Percentiles rank a stretch among this genome's conserved stretches.
These are phyloP conservation scores for Sabatieria punctata DNA, from an alignment of 2,888 invertebrate genomes.

Conservation along the genomic window DNA sequence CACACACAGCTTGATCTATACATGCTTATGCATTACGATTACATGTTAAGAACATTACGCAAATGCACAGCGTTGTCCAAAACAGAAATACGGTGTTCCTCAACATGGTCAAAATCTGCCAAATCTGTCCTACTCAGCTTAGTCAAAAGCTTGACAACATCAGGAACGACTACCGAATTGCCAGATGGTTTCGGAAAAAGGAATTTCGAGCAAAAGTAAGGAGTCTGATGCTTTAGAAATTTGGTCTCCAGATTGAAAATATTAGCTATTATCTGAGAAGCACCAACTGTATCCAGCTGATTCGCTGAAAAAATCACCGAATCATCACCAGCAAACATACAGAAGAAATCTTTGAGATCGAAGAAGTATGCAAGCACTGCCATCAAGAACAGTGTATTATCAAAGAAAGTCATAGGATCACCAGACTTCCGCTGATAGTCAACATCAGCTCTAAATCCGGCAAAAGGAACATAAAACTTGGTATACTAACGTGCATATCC, in stretches of 20 bases:
- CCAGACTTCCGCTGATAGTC: neutral
- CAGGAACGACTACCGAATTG: neutral
- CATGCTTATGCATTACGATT: too few relatives aligned
- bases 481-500: conserved; percentile 1
- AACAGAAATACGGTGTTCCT: neutral
- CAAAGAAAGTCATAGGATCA: conserved; percentile 2
- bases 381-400: neutral
- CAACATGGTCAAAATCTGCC: neutral
- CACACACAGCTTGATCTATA: too few relatives aligned
- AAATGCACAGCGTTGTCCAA: neutral
- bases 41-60: too few relatives aligned
- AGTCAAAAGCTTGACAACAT: neutral
- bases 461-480: neutral
- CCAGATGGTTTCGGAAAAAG: neutral
- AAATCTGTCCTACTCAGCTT: conserved; percentile 1
- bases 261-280: neutral
- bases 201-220: neutral
- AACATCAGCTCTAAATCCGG: neutral
- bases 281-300: neutral
- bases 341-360: neutral
- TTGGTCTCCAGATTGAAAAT: conserved; percentile 1
- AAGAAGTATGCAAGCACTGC: neutral
- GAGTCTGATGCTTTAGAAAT: neutral
- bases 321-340: conserved; percentile 1
- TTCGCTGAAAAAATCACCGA: neutral